Conservation (phyloP, 53 echinoderm and acorn worm species). For the Stichopus horrens region DNA sequence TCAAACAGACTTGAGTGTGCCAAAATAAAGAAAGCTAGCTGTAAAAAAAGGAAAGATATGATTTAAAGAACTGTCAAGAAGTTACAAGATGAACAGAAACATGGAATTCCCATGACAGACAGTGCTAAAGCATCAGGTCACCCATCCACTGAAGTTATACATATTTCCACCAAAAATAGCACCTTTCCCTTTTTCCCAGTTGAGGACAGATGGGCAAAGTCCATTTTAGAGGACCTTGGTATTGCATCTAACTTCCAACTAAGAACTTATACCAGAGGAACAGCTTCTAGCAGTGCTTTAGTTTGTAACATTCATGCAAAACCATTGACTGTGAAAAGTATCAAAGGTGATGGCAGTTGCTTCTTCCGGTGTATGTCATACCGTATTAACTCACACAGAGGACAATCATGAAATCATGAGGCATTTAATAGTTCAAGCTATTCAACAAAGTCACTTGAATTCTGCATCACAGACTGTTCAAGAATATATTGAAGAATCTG, state of each 20-base stretch:
- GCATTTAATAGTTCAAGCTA: not conserved
- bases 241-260: not conserved
- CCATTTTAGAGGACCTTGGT: not conserved
- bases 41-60: not conserved
- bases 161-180: not conserved
- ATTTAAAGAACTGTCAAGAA: not conserved
- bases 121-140: not conserved
- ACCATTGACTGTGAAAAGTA: not conserved
- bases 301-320: not conserved
- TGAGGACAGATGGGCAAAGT: not conserved
- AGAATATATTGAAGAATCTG: conserved; percentile 5
- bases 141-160: not conserved
- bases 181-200: conserved; percentile 35
- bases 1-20: too few species aligned
- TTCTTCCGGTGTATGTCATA: conserved; percentile 13
- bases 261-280: too few species aligned
- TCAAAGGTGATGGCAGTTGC: conserved; percentile 35
- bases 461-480: conserved; percentile 3
- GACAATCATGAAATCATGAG: not conserved
- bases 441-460: conserved; percentile 6
- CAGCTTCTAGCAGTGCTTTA: not conserved
- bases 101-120: not conserved
- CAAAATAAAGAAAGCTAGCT: not conserved
- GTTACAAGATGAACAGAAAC: not conserved
- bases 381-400: conserved; percentile 3